Evolutionary conservation across 2,113 vertebrate species (phyloP), one percentile per base, ranked within the genome.

Genomic region (Ceyx melanurus): DNA sequence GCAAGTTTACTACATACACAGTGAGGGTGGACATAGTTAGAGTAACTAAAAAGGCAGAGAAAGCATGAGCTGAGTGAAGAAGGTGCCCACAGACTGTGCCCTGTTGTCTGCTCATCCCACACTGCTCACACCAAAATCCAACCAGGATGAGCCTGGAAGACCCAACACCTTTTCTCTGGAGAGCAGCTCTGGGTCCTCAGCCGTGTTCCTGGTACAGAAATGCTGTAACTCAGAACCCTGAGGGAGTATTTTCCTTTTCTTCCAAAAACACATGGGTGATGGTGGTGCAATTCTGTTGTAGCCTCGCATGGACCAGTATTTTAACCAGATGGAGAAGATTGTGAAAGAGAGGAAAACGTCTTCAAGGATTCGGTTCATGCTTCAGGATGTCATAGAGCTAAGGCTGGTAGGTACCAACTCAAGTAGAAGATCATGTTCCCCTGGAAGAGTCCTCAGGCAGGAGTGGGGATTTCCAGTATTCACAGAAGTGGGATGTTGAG

Each of bases 271-370:
- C 64, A 0, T 3, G 78, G 61, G 7, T 67, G 66, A 22, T 85
- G 75, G 4, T 82, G 78, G 26, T 20, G 15, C 37, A 37, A 15
- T 93, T 91, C 43, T 93, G 50, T 94, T 37, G 92, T 45, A 99
- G 99, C 99, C 99, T 80, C 99, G 99, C 29, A 99, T 99, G 99
- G 99, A 99, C 96, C 99, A 99, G 96, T 99, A 99, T 96, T 99
- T 99, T 95, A 98, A 99, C 97, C 99, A 99, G 95, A 99, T 99
- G 99, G 99, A 99, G 93, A 99, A 99, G 97, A 99, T 99, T 16
- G 99, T 99, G 76, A 99, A 99, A 94, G 99, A 99, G 97, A 98
- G 99, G 82, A 99, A 99, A 98, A 99, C 99, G 0, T 99, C 99
- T 3, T 99, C 99, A 14, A 98, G 99, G 81, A 99, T 99, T 95